Conservation (phyloP, 2,113 vertebrate genomes). For the Andinoacara biseriatus region DNA sequence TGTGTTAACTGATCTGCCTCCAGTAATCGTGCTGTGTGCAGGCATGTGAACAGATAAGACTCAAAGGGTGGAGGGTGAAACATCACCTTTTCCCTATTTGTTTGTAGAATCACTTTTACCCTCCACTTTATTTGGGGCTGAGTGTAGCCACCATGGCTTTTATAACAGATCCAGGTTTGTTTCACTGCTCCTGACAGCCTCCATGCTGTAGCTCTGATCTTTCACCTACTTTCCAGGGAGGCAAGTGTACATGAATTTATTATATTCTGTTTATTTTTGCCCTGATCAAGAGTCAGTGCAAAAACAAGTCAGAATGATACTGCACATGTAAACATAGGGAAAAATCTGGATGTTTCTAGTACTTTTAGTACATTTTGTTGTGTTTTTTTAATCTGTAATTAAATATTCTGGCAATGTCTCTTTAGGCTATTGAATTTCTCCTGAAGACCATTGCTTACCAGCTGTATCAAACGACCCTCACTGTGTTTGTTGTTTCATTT, state of each 20-base stretch:
- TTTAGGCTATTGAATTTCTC: slow-evolving; percentile 15
- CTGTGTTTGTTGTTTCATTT: slow-evolving; percentile 63
- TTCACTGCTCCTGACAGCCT: background rate
- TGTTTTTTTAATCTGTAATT: slow-evolving; percentile 1
- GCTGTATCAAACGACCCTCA: slow-evolving; percentile 30
- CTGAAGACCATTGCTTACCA: slow-evolving; percentile 23
- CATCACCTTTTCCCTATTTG: slow-evolving; percentile 20
- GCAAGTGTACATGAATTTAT: background rate
- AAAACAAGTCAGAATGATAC: background rate
- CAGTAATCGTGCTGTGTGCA: slow-evolving; percentile 50
- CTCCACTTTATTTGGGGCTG: background rate
- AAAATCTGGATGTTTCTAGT: background rate
- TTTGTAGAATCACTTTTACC: background rate
- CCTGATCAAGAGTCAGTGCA: background rate
- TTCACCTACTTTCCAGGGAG: slow-evolving; percentile 39
- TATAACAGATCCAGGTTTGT: background rate
- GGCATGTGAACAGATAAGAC: slow-evolving; percentile 55
- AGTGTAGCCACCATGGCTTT: background rate
- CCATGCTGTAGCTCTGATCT: slow-evolving; percentile 29
- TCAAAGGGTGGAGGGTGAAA: slow-evolving; percentile 34
- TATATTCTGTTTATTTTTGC: background rate
- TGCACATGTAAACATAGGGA: background rate
- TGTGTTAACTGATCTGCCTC: slow-evolving; percentile 54
- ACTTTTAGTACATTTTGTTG: background rate
- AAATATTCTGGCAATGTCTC: background rate